Base-by-base conservation (phyloP, 2,888 invertebrate genomes). In the Agrochola litura region DNA sequence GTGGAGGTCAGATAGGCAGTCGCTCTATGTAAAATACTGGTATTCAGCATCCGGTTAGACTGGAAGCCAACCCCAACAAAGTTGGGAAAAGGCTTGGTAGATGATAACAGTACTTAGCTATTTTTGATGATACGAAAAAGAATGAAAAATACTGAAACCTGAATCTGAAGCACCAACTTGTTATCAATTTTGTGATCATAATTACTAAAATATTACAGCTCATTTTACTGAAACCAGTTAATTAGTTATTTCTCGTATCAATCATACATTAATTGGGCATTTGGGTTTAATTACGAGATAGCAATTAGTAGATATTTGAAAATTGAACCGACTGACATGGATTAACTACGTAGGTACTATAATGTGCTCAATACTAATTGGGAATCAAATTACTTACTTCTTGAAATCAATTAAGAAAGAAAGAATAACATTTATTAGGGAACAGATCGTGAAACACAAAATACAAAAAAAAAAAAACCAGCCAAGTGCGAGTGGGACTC, bases 241-340 rank as follows among this genome's bases (percentile, higher is more conserved):
- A 79, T 79, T 73, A 37, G 63, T 49, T 67, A 56, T 30, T 41
- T 49, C 49, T 56, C 56, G n/a, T 63, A 73, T 73, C 56, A 63
- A 43, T 67, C 30, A 16, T 30, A 30, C 2, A 67, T 56, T 79
- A 67, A 63, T 72, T 79, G 16, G 19, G 25, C 16, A 30, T 25
- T 56, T 56, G 58, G 67, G 71, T 64, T 72, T 56, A 79, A 73
- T 79, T 43, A 68, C 25, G 16, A 52, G 56, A 72, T 58, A 56
- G 30, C 56, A 79, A 79, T 79, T 73, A 73, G 25, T 73, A 52
- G 52, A 52, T 22, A 43, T 73, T 67, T 79, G 14, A 63, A 67
- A 63, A 63, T 56, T 52, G 41, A 19, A 41, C 2, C n/a, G 30
- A 63, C n/a, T 41, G 46, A 67, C 8, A 54, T 52, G 10, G 16